These are phyloP conservation scores for Heterochromis multidens DNA, from an alignment of 2,113 vertebrate species.

Conservation along the genomic window DNA sequence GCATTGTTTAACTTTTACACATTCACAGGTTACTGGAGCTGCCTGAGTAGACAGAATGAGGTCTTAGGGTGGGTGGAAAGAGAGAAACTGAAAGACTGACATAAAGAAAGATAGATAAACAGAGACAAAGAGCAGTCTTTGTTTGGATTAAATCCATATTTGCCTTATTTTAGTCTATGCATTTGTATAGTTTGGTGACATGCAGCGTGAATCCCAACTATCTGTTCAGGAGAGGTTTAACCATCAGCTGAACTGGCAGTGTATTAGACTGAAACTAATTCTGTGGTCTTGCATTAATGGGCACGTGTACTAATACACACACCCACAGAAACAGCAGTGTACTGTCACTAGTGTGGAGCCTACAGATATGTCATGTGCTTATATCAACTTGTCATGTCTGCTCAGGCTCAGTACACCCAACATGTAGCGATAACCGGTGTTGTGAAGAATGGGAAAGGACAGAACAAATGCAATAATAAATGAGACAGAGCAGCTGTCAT, in stretches of 20 bases:
- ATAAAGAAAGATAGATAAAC: background rate
- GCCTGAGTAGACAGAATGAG: slow-evolving; percentile 51
- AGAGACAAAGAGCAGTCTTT: background rate
- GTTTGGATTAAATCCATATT: background rate
- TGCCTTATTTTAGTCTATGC: background rate
- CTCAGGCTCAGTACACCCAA: slow-evolving; percentile 15
- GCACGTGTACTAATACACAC: background rate
- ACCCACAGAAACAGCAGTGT: slow-evolving; percentile 8
- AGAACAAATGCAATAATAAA: slow-evolving; percentile 54
- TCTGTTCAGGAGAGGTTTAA: slow-evolving; percentile 2
- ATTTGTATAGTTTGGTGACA: background rate
- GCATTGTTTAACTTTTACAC: slow-evolving; percentile 39
- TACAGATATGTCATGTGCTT: slow-evolving; percentile 50
- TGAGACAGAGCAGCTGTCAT: slow-evolving; percentile 45
- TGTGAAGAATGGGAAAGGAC: slow-evolving; percentile 24
- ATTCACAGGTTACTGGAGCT: slow-evolving; percentile 25
- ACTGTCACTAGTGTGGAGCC: slow-evolving; percentile 4
- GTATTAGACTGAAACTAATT: slow-evolving; percentile 40
- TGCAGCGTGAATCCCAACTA: background rate
- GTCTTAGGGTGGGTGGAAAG: slow-evolving; percentile 35
- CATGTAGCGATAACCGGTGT: slow-evolving; percentile 44
- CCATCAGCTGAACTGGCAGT: slow-evolving; percentile 13
- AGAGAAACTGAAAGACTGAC: background rate
- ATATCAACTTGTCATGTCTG: slow-evolving; percentile 43
- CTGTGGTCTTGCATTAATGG: slow-evolving; percentile 19